A percentile compares a stretch with the other conserved stretches of the same genome.
phyloP scores from a whole-genome alignment of 1,140 invertebrate species.

The Lanistes nyassanus region DNA sequence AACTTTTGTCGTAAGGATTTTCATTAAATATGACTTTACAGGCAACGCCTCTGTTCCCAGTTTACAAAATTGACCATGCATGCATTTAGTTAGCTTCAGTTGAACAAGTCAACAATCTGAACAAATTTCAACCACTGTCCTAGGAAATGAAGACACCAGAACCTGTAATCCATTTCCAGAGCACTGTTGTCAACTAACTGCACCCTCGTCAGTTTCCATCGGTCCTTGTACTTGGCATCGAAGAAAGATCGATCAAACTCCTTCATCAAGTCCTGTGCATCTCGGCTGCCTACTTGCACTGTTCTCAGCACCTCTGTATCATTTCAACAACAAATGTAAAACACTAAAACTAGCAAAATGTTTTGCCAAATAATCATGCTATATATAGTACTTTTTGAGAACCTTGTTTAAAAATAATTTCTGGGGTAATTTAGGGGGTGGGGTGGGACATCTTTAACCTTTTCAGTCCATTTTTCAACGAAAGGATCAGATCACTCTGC shows the following conservation, averaged over 20 bases:
- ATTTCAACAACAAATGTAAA: background rate
- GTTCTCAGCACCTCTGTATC: constrained; percentile 35
- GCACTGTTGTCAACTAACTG: constrained; percentile 33
- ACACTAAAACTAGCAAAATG: background rate
- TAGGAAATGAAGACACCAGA: background rate
- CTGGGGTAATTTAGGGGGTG: background rate
- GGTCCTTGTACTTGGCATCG: constrained; percentile 26
- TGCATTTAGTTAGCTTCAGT: background rate
- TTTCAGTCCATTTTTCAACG: no score
- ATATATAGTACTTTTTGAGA: background rate
- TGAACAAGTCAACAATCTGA: background rate
- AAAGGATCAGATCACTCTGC: no score
- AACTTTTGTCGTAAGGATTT: background rate
- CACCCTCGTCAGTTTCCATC: constrained; percentile 28
- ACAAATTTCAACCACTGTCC: background rate
- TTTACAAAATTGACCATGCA: no score
- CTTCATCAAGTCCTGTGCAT: constrained; percentile 35
- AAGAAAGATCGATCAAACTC: constrained; percentile 32
- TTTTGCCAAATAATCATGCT: background rate
- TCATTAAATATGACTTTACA: background rate
- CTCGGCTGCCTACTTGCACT: constrained; percentile 33
- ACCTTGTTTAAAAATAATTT: background rate
- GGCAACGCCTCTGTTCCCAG: background rate
- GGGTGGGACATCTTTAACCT: no score
- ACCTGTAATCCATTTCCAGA: constrained; percentile 37